Percentiles rank a stretch among this genome's conserved stretches.
Evolutionary conservation across 2,797 vertebrate species (phyloP).

Genomic region (Dromococcyx pavoninus): DNA sequence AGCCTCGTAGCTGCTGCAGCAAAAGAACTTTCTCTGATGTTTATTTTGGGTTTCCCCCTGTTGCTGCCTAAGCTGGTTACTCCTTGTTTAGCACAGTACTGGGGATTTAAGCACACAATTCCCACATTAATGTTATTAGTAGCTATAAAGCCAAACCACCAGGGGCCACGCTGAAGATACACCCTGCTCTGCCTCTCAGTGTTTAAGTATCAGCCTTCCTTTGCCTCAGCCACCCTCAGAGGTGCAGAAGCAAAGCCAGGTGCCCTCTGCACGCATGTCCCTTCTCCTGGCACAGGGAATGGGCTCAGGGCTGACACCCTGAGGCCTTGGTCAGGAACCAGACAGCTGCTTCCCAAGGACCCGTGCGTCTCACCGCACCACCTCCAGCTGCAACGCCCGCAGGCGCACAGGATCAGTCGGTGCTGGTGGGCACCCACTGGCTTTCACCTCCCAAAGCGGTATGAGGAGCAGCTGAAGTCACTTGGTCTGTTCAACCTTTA

Average conservation of each 20-base stretch:
- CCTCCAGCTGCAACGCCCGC: rapidly evolving
- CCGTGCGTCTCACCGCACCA: rapidly evolving
- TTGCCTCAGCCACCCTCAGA: background rate
- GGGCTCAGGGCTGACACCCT: rapidly evolving
- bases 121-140: background rate
- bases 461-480: no score
- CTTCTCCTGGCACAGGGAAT: background rate
- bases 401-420: rapidly evolving
- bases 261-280: background rate
- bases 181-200: background rate
- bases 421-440: rapidly evolving
- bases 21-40: background rate
- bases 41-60: slow-evolving; percentile 9
- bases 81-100: background rate
- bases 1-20: background rate
- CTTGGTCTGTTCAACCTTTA: no score
- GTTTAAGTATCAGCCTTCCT: background rate
- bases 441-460: background rate
- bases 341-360: background rate
- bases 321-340: background rate
- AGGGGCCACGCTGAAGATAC: background rate
- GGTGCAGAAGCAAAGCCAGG: background rate
- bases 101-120: background rate
- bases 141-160: slow-evolving; percentile 10
- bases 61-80: slow-evolving; percentile 16